These are phyloP conservation scores for Ctenicera cuprea DNA, from an alignment of 2,888 invertebrate genomes.

Conservation along the genomic window DNA sequence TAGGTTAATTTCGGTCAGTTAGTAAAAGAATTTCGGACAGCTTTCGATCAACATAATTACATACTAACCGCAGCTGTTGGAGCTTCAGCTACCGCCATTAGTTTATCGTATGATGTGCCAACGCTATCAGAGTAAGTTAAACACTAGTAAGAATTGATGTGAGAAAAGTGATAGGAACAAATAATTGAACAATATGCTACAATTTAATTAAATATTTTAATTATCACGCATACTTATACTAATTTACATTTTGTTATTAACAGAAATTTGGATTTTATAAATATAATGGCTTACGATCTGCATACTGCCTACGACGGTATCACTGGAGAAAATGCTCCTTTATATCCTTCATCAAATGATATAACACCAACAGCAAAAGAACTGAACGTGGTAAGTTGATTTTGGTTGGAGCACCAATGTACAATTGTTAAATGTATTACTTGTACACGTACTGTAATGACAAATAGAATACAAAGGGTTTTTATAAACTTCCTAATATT, in stretches of 20 bases:
- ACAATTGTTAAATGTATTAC: too few species aligned
- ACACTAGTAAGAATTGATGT: too few species aligned
- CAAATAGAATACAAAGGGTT: background rate
- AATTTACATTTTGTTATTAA: too few species aligned
- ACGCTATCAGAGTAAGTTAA: constrained; percentile 72
- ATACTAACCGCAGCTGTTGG: constrained; percentile 77
- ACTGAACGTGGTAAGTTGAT: constrained; percentile 74
- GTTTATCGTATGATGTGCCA: constrained; percentile 77
- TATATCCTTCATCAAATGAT: constrained; percentile 74
- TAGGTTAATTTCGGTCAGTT: constrained; percentile 70
- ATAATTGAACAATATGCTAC: too few species aligned
- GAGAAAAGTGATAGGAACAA: too few species aligned
- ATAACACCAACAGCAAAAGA: constrained; percentile 65
- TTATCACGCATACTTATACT: background rate
- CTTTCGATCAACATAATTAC: constrained; percentile 69
- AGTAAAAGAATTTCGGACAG: constrained; percentile 75
- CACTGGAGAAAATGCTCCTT: constrained; percentile 82
- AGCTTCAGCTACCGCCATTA: constrained; percentile 72
- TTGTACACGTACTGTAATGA: too few species aligned
- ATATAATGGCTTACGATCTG: constrained; percentile 85
- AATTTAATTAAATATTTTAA: too few species aligned
- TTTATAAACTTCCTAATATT: too few species aligned
- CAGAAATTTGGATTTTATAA: constrained; percentile 79
- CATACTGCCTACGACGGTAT: constrained; percentile 80
- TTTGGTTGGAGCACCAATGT: too few species aligned